Evolutionary conservation across 2,797 vertebrate species (phyloP).

Genomic region (Knipowitschia caucasica): DNA sequence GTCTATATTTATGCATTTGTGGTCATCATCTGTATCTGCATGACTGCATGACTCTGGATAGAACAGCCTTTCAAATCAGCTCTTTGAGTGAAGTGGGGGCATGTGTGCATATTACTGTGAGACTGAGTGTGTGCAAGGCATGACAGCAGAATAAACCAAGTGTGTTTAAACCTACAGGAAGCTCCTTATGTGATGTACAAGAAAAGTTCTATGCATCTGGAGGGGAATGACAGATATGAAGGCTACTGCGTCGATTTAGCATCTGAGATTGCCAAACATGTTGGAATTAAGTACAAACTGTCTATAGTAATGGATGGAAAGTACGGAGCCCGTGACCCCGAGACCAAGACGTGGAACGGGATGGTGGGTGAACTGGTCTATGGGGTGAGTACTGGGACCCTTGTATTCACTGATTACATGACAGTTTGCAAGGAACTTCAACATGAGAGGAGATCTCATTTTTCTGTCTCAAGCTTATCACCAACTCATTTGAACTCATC

Average conservation of each 20-base stretch:
- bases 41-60: constrained; percentile 60
- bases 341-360: constrained; percentile 99
- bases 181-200: constrained; percentile 99
- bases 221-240: constrained; percentile 99
- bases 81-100: constrained; percentile 24
- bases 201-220: constrained; percentile 97
- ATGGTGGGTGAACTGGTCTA: constrained; percentile 99
- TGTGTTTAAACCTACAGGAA: constrained; percentile 94
- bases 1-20: constrained; percentile 57
- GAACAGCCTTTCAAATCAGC: constrained; percentile 42
- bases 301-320: constrained; percentile 99
- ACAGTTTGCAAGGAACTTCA: constrained; percentile 81
- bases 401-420: constrained; percentile 67
- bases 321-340: constrained; percentile 97
- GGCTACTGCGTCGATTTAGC: constrained; percentile 99
- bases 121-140: constrained; percentile 50
- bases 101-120: constrained; percentile 61
- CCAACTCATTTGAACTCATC: constrained; percentile 69
- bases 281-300: constrained; percentile 99
- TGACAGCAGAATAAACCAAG: constrained; percentile 72
- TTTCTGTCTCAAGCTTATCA: constrained; percentile 73
- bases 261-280: constrained; percentile 99
- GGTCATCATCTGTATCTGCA: constrained; percentile 63
- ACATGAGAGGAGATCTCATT: constrained; percentile 80
- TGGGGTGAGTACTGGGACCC: constrained; percentile 91